Base-by-base conservation (phyloP, 2,113 vertebrate species). In the Pandion haliaetus region DNA sequence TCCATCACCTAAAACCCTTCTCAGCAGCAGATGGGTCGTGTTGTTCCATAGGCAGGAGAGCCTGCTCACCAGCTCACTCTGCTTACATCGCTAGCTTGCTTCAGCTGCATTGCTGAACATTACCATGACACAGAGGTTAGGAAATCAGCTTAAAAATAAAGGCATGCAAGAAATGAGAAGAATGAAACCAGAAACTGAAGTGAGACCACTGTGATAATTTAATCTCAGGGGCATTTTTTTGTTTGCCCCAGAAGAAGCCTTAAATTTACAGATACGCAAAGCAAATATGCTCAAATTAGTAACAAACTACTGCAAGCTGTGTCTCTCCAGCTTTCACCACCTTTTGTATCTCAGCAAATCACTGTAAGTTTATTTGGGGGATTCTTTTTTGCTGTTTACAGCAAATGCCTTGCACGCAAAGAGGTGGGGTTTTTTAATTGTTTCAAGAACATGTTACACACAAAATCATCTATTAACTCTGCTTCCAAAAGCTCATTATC, bases 1-100 rank as follows among this genome's bases (percentile, higher is more conserved):
- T 54, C 21, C 29, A 25, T 5, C 55, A 40, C 7, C 10, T 44
- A 49, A 91, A 73, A 36, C 23, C 23, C 24, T 54, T 62, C 50
- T 29, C 50, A 54, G 61, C 42, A 81, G 49, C 52, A 79, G 70
- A 40, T 28, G 57, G 50, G 49, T 4, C 11, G 3, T 16, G 17
- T 1, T 67, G 54, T 20, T 63, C 29, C 45, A 20, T n/a, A 50
- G 83, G 74, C 74, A 73, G 57, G 34, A 82, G 15, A 86, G 34
- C 13, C 12, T 0, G 5, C 7, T 50, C 14, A 16, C 24, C 0
- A 0, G 26, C 49, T 42, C 0, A 0, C 40, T 59, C 36, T 0
- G 0, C 40, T 67, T 38, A 31, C 0, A 0, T 1, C 24, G 77
- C 65, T 79, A 59, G 76, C 44, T 79, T 2, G 2, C 65, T 69